These are phyloP conservation scores for Meles meles DNA, from an alignment of 2,113 vertebrate species.

Conservation along the genomic window DNA sequence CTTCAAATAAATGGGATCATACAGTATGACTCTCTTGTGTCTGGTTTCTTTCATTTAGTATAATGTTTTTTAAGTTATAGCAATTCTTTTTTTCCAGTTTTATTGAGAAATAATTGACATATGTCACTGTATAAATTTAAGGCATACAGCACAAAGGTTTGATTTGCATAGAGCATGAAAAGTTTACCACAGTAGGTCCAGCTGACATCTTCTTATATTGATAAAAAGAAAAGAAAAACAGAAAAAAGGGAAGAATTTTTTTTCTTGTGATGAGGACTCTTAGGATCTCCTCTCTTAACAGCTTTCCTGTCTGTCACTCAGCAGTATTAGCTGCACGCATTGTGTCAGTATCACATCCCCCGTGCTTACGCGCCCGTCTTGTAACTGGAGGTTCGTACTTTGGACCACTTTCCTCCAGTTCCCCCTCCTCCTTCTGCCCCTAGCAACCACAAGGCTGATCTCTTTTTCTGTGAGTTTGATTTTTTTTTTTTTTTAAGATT, in stretches of 20 bases:
- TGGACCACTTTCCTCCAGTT: not conserved
- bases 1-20: not conserved
- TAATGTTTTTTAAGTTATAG: not conserved
- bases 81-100: not conserved
- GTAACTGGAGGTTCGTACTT: not conserved
- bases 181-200: not conserved
- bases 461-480: not conserved
- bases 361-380: rapidly evolving
- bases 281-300: not conserved
- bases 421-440: not conserved
- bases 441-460: not conserved
- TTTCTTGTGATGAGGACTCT: not conserved
- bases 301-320: not conserved
- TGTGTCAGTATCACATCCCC: not conserved
- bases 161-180: not conserved
- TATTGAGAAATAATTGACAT: not conserved
- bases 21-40: not conserved
- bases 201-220: not conserved
- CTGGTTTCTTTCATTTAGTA: not conserved
- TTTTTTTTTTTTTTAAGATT: not conserved
- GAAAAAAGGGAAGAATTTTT: not conserved
- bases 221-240: not conserved
- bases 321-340: no score
- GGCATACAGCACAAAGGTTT: not conserved
- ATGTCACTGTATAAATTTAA: not conserved